Evolutionary conservation across 2,113 vertebrate genomes (phyloP).

Genomic region (Tauraco erythrolophus): DNA sequence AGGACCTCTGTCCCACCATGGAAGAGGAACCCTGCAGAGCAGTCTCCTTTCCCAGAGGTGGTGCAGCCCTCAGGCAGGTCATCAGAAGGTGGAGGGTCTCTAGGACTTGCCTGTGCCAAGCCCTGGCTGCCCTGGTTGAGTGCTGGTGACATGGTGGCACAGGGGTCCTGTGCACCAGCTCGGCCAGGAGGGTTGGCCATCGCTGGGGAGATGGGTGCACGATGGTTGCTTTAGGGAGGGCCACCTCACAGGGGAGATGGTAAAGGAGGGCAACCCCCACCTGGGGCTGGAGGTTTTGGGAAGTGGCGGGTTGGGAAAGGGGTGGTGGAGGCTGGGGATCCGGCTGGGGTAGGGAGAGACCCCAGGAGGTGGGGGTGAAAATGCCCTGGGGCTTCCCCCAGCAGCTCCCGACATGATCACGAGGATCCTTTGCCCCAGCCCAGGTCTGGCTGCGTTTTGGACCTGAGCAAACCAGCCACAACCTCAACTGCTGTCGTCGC

Average conservation of each 20-base stretch:
- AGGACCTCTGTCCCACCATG: neutral
- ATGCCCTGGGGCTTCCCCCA: neutral
- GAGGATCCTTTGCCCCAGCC: neutral
- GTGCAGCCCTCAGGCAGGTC: neutral
- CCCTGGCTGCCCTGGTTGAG: neutral
- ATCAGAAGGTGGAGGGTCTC: neutral
- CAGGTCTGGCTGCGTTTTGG: neutral
- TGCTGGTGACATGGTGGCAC: neutral
- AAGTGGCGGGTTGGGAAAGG: neutral
- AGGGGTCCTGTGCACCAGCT: fast-evolving
- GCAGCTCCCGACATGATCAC: neutral
- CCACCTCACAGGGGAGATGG: neutral
- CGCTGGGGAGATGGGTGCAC: neutral
- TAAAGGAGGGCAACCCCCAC: neutral
- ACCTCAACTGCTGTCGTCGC: neutral
- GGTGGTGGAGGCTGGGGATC: neutral
- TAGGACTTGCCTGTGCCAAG: neutral
- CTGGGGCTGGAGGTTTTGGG: neutral
- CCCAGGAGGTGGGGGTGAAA: neutral
- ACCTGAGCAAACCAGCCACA: neutral
- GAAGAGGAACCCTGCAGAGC: neutral
- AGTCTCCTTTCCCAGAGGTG: neutral
- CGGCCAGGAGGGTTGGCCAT: neutral
- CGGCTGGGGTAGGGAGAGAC: neutral
- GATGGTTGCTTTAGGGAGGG: neutral